phyloP scores from a whole-genome alignment of 2,888 invertebrate species.

The Omphaloscelis lunosa region DNA sequence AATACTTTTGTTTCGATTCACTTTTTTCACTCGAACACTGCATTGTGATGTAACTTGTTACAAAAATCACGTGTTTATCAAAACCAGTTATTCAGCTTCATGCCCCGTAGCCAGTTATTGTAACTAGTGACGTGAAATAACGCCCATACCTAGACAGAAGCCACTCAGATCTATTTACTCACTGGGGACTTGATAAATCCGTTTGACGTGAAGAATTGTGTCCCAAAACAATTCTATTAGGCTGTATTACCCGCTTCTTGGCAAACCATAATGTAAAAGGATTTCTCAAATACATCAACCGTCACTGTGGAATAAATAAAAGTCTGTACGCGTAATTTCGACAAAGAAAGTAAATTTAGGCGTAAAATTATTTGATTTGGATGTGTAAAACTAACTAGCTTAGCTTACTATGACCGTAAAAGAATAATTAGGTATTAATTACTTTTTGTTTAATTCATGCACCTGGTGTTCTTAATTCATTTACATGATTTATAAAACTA shows the following conservation, averaged over 20 bases:
- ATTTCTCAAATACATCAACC: constrained; percentile 25
- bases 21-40: too few species aligned
- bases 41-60: too few species aligned
- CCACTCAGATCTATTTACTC: neutral
- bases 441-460: too few species aligned
- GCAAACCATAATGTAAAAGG: constrained; percentile 27
- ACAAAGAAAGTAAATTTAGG: neutral
- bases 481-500: too few species aligned
- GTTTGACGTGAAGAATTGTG: constrained; percentile 22
- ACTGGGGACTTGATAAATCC: constrained; percentile 25
- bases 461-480: too few species aligned
- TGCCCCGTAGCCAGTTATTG: too few species aligned
- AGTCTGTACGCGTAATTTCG: neutral
- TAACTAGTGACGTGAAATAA: too few species aligned
- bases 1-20: too few species aligned
- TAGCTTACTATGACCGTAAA: neutral
- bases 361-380: neutral
- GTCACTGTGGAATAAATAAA: constrained; percentile 17
- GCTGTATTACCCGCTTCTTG: constrained; percentile 13
- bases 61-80: too few species aligned
- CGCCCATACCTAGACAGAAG: neutral
- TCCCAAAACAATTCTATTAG: constrained; percentile 31
- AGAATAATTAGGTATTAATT: too few species aligned
- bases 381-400: neutral
- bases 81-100: too few species aligned